These are phyloP conservation scores for Lutjanus campechanus DNA, from an alignment of 2,797 vertebrate species.

Conservation along the genomic window DNA sequence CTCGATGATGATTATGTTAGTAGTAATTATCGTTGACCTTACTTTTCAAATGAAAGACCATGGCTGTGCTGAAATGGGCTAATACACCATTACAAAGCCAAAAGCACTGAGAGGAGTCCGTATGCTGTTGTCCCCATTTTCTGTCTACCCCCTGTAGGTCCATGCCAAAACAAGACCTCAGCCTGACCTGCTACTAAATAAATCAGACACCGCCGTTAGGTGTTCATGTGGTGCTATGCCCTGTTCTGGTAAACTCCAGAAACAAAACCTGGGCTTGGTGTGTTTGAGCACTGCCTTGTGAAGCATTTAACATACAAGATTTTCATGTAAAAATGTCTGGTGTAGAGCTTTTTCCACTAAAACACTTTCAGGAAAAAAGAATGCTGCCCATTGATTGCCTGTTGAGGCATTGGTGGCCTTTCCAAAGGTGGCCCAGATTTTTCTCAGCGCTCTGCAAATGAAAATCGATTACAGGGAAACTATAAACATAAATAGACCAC, in stretches of 20 bases:
- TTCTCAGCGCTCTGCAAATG: conserved; percentile 55
- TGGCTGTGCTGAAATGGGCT: conserved; percentile 16
- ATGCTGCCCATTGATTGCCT: conserved; percentile 30
- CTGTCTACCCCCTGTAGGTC: conserved; percentile 29
- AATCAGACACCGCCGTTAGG: conserved; percentile 46
- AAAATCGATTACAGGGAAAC: conserved; percentile 66
- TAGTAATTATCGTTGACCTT: conserved; percentile 54
- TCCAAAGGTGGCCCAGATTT: conserved; percentile 42
- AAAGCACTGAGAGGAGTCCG: conserved; percentile 3
- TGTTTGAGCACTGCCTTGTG: conserved; percentile 5
- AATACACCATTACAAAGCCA: conserved; percentile 22
- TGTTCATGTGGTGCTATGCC: conserved; percentile 11
- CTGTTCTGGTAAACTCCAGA: conserved; percentile 12
- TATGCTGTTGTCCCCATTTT: conserved; percentile 33
- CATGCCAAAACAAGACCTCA: conserved; percentile 51
- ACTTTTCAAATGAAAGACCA: conserved; percentile 40
- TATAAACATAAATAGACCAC: conserved; percentile 64
- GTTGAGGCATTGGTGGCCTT: conserved; percentile 46
- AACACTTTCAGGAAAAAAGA: conserved; percentile 17
- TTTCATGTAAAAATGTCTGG: conserved; percentile 17
- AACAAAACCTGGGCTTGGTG: conserved; percentile 17
- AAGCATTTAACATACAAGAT: conserved; percentile 17
- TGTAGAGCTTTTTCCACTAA: not conserved
- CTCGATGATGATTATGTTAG: conserved; percentile 40
- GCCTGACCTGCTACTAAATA: conserved; percentile 48